Base-by-base conservation (phyloP, 1,140 invertebrate species). In the Anastrepha obliqua region DNA sequence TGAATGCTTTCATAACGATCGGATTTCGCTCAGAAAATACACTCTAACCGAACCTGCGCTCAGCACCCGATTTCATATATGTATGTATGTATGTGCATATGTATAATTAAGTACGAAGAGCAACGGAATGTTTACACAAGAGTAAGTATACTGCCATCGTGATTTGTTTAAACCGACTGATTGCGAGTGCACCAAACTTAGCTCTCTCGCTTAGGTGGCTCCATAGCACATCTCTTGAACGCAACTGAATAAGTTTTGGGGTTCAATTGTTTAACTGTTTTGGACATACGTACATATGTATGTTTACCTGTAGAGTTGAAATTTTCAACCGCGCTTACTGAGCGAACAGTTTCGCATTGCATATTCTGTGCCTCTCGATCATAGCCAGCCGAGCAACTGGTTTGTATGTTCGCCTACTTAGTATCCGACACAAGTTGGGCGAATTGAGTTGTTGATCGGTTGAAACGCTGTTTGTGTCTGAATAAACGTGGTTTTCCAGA, bases 341-440 rank as follows among this genome's bases (percentile, higher is more conserved):
- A 81, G 74, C 74, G n/a, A 17, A 55, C 1, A 13, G 44, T 81
- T 81, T 20, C 47, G 3, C 74, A 2, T 51, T 5, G 8, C 42
- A 62, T 74, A 4, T 17, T 3, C 6, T 74, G 70, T 20, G 15
- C 55, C 74, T 81, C 74, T 81, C 47, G 74, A 20, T 55, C 74
- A 9, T 55, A 55, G 74, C 2, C 51, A 55, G 51, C 74, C 74
- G 74, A 81, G 51, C 44, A 6, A 29, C 47, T 3, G 47, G 8
- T 81, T 55, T 55, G 15, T 29, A n/a, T 3, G 47, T 20, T 55
- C 17, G 47, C 47, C 47, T 55, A 55, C 17, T 81, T 81, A 81
- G 74, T 81, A 81, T 55, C 15, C 74, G 74, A 81, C 55, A n/a
- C 15, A 81, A 42, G 42, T 81, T 81, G 74, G 47, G 11, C 5